Evolutionary conservation across 1,140 invertebrate species (phyloP), one percentile per base, ranked within the genome.

Genomic region (Nixonia krombeini): DNA sequence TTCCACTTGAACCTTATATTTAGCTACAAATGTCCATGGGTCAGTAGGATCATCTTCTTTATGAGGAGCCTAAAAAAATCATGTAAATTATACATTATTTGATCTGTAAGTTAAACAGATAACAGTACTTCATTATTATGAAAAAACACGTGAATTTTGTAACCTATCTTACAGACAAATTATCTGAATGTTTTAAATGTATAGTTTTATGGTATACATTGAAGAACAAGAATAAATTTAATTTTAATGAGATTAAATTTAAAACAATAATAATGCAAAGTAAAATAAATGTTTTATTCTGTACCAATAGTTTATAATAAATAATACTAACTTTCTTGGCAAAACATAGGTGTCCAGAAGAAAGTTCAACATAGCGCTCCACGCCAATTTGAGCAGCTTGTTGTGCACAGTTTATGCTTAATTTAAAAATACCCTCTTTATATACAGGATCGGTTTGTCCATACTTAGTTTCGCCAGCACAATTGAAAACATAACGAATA

Each of bases 371-470:
- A 74, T 92, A 96, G 31, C 89, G 85, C 45, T 89, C 89, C 0
- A 92, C 90, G 47, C 87, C 87, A 41, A 89, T 81, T 69, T 88
- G 89, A 4, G 91, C 90, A 9, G 94, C 92, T 77, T 92, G 88
- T 62, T 88, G 88, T 8, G 93, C 93, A 85, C 94, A 95, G 76
- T 95, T 95, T 7, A 91, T 71, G 76, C 92, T 94, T 1, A 97
- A 85, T 72, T 93, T 94, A 12, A 91, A 87, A 69, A 96, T 94
- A 4, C 95, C 95, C 83, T 97, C 95, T 75, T 91, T 90, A 80
- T 96, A 96, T 4, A 96, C 92, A 0, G 92, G 90, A 82, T 96
- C 94, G 25, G 91, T 92, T 86, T 96, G 94, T 12, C 93, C 92
- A 62, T 89, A 89, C 83, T 95, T 93, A 1, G 94, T 96, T 85